Percentiles rank a stretch among this genome's conserved stretches.
phyloP scores from a whole-genome alignment of 2,113 vertebrate genomes.

The Okapia johnstoni region DNA sequence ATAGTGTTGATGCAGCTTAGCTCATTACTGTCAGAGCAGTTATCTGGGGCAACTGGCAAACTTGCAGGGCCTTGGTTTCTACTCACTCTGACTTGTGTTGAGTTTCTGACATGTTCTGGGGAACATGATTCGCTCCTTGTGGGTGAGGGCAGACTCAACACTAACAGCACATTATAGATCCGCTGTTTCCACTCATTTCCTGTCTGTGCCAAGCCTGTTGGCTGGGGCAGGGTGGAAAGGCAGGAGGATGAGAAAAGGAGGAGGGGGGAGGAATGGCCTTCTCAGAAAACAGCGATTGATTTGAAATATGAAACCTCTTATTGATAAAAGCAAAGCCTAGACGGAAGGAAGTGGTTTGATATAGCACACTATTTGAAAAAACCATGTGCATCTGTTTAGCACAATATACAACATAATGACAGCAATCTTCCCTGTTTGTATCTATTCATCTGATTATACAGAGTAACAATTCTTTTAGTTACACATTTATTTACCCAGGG shows the following conservation, averaged over 20 bases:
- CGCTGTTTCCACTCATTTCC: background rate
- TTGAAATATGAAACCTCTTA: conserved; percentile 79
- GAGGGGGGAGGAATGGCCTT: conserved; percentile 56
- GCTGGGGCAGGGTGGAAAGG: background rate
- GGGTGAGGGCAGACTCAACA: background rate
- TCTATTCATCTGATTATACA: conserved; percentile 84
- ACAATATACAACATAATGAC: conserved; percentile 84
- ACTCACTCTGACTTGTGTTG: background rate
- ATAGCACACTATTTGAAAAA: conserved; percentile 79
- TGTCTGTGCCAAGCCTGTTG: background rate
- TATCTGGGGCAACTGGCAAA: background rate
- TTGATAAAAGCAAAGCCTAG: conserved; percentile 80
- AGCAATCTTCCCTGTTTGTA: conserved; percentile 85
- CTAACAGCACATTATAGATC: background rate
- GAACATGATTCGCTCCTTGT: background rate
- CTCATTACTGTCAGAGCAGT: background rate
- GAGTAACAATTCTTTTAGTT: conserved; percentile 83
- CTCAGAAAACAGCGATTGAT: conserved; percentile 77
- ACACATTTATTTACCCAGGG: conserved; percentile 82
- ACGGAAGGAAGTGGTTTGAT: conserved; percentile 78
- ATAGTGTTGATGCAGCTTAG: background rate
- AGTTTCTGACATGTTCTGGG: background rate
- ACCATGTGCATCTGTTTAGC: conserved; percentile 81
- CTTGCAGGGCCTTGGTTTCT: background rate
- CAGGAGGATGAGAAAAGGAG: background rate